Evolutionary conservation across 2,888 invertebrate genomes (phyloP), one percentile per base, ranked within the genome.

Genomic region (Hydriomena furcata): DNA sequence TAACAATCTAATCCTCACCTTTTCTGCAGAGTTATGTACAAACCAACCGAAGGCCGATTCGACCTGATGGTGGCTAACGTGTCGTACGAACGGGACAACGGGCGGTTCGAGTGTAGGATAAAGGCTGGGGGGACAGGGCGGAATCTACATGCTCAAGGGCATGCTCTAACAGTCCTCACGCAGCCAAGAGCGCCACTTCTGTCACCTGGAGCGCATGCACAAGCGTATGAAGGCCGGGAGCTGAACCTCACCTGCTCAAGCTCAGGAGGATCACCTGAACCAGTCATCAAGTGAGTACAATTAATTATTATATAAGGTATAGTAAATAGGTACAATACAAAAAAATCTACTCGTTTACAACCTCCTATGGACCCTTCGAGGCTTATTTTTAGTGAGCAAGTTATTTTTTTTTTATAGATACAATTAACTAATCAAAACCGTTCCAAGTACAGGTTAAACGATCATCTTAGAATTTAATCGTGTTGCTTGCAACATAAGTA

Each of bases 1-100:
- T 17, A 2, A 3, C 17, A 17, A 23, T 8, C 32, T 36, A 5
- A 35, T 21, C 8, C 1, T 1, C 1, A 17, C 11, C 7, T 13
- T 44, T 47, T 65, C 70, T 75, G 63, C 79, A 96, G 95, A 81
- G 91, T 96, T 70, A 95, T 95, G 73, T 95, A 94, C 81, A 93
- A 94, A 60, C 96, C 96, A 30, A 93, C 94, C 55, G 98, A 98
- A 52, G 92, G 93, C 50, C 93, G 94, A 27, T 98, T 98, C 91
- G 97, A 98, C 87, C 92, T 98, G 68, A 92, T 95, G 81, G 97
- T 98, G 71, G 93, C 94, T 60, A 96, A 96, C 79, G 96, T 97
- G 36, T 95, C 96, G 40, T 98, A 97, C 89, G 96, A 95, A 76
- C 92, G 96, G 11, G 98, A 97, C 91, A 97, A 97, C 84, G 98